These are phyloP conservation scores for Podabrus alpinus DNA, from an alignment of 2,888 invertebrate genomes.

Conservation along the genomic window DNA sequence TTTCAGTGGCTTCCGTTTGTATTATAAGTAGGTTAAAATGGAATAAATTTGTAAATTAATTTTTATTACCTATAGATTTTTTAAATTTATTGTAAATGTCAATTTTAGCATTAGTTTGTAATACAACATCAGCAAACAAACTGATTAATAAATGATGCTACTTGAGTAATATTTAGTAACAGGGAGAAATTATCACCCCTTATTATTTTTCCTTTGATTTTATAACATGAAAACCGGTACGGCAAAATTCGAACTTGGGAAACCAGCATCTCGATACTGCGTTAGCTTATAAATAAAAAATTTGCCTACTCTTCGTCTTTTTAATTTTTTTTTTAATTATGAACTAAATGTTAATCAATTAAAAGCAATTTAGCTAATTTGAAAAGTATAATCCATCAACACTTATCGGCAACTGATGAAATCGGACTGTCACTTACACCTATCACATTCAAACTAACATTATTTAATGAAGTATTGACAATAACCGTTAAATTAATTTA, in stretches of 20 bases:
- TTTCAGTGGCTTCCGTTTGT: neutral
- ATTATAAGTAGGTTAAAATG: conserved; percentile 1
- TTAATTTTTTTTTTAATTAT: neutral
- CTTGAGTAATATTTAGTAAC: too few relatives aligned
- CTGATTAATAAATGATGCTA: neutral
- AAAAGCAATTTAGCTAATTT: neutral
- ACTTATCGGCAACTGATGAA: neutral
- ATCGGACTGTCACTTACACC: neutral
- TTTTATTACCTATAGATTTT: neutral
- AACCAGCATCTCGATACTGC: neutral
- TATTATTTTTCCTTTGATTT: neutral
- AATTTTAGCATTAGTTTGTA: neutral
- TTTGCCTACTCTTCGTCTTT: neutral
- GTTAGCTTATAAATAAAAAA: neutral
- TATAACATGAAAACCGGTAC: neutral
- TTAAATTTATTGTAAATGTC: neutral
- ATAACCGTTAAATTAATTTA: conserved; percentile 3
- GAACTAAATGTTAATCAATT: neutral
- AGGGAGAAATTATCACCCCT: neutral
- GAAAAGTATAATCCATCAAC: neutral
- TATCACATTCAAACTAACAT: neutral
- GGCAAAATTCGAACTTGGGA: neutral
- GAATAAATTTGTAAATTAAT: conserved; percentile 2
- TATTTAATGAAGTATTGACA: neutral
- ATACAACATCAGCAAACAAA: neutral